These are phyloP conservation scores for Spea multiplicata DNA, from an alignment of 2,113 vertebrate genomes.

Conservation along the genomic window DNA sequence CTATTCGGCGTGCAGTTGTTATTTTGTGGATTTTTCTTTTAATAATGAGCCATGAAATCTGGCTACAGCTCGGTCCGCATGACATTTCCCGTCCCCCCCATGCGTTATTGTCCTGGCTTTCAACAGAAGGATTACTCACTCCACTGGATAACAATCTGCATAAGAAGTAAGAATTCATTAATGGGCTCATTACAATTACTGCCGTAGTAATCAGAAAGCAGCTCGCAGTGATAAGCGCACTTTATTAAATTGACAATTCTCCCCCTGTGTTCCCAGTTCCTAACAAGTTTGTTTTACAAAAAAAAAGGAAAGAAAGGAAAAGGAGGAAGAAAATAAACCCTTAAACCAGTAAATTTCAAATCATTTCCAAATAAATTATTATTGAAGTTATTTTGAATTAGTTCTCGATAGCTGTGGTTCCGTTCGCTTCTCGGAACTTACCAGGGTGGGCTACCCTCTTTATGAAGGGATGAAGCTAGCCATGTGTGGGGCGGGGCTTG, in stretches of 20 bases:
- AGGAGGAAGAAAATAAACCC: background rate
- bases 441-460: no score
- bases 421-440: no score
- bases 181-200: background rate
- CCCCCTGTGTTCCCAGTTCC: background rate
- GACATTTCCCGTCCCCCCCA: no score
- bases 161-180: background rate
- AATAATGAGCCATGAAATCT: no score
- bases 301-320: background rate
- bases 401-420: no score
- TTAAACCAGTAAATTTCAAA: background rate
- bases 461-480: no score
- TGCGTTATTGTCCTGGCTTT: background rate
- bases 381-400: no score
- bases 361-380: background rate
- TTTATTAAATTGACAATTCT: background rate
- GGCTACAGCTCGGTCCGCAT: no score
- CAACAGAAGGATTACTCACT: background rate
- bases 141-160: background rate
- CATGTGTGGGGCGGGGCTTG: no score
- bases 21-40: no score
- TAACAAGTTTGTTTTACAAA: background rate
- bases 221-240: background rate
- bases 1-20: no score
- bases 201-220: background rate